These are phyloP conservation scores for Coregonus suidteri DNA, from an alignment of 2,797 vertebrate genomes.

Conservation along the genomic window DNA sequence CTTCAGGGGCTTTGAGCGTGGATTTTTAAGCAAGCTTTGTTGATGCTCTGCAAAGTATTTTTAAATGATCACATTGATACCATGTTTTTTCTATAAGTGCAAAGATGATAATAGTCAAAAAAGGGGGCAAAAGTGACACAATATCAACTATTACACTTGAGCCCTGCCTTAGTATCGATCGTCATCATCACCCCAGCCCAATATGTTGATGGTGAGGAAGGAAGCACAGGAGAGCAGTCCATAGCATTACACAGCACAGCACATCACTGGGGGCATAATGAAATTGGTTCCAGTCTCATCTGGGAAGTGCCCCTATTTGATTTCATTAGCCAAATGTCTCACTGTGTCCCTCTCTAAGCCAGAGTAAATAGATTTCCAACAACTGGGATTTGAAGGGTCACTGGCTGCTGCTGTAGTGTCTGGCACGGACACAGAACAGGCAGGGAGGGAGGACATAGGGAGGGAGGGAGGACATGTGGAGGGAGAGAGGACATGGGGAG, in stretches of 20 bases:
- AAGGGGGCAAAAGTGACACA: no score
- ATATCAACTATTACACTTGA: no score
- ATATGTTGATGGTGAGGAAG: background rate
- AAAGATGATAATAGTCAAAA: no score
- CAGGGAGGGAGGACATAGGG: background rate
- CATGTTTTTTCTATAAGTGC: background rate
- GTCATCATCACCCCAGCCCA: no score
- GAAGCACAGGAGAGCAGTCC: no score
- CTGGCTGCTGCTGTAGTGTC: background rate
- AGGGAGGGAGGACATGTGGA: background rate
- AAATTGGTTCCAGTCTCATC: slow-evolving; percentile 69
- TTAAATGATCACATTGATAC: background rate
- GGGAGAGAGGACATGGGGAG: background rate
- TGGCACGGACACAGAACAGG: background rate
- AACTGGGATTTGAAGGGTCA: background rate
- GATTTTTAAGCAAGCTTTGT: background rate
- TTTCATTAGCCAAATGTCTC: slow-evolving; percentile 51
- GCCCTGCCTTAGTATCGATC: no score
- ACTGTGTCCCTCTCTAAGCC: background rate
- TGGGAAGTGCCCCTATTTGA: slow-evolving; percentile 49
- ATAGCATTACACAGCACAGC: background rate
- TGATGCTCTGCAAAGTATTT: background rate
- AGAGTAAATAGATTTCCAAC: slow-evolving; percentile 38
- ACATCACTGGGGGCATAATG: slow-evolving; percentile 33
- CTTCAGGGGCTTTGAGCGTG: background rate